Evolutionary conservation across 2,797 vertebrate species (phyloP), one percentile per base, ranked within the genome.

Genomic region (Hafferia zeledoni): DNA sequence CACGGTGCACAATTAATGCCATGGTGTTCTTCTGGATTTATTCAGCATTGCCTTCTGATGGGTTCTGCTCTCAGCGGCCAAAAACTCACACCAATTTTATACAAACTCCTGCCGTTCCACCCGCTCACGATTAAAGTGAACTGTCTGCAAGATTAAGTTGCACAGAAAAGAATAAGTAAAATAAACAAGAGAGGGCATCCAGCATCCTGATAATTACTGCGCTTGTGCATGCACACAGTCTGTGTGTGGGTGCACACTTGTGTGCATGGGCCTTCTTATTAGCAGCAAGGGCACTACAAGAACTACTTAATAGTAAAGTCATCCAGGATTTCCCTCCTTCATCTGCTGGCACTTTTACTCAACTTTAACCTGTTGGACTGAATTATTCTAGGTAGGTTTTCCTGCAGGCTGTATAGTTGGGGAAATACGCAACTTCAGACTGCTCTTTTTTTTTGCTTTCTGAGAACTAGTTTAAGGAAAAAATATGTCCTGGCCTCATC

Each of bases 131-230:
- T 94, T 94, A 96, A 94, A 95, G 94, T 0, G 0, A 93, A 83
- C 90, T 83, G 70, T 83, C 93, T 95, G 94, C 90, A 95, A 97
- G 96, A 97, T 97, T 96, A 96, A 97, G 94, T 63, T 94, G 91
- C 92, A 72, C 83, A 83, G 90, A 90, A 94, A 93, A 95, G 94
- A 96, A 92, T 68, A 60, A 93, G 74, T 76, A 16, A 96, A 96
- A 92, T 82, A 96, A 95, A 71, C 33, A 68, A 95, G 75, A 81
- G 77, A 83, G 53, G 89, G 71, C 89, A 92, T 88, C 74, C 85
- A 65, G 67, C 35, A 5, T 74, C 76, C 91, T 90, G 67, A 83
- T 93, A 92, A 93, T 95, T 96, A 83, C 31, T 81, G 82, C n/a
- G 39, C 83, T 69, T 78, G 57, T 86, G 47, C 80, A 70, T 49